Evolutionary conservation across 2,797 vertebrate species (phyloP), one percentile per base, ranked within the genome.

Genomic region (Tiaroga cobitis): DNA sequence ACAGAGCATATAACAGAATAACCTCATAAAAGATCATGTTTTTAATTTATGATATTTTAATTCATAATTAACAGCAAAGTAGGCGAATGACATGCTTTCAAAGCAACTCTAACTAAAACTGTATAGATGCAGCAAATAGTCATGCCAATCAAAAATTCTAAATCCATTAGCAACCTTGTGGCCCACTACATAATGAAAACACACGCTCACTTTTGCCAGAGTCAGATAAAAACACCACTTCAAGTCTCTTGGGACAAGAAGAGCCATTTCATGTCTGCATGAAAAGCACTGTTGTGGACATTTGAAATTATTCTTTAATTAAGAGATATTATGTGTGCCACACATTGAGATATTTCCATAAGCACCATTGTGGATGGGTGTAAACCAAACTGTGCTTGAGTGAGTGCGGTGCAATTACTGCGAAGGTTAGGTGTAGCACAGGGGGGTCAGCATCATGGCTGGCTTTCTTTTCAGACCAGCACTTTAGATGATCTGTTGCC

Each of bases 91-190:
- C 91, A n/a, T 85, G 92, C 90, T 92, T 93, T 87, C 89, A 94
- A 94, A 94, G 91, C 89, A 92, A 91, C 91, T 86, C 56, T 84
- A 91, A 91, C 93, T 94, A 94, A 94, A 93, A 90, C 90, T 92
- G 88, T 93, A 89, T 93, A 87, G 81, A 91, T 93, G 87, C 82
- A 90, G 89, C 91, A 93, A 91, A 59, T 89, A 88, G 89, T 87
- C 76, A 89, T 84, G 68, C 61, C 85, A 92, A 91, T 90, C 51
- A 93, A 93, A 91, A 93, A 95, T 95, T 94, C 92, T 88, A 92
- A 94, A 95, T 91, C 95, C 95, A 96, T 96, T 96, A 95, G 95
- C 93, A 93, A 95, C 94, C 94, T 92, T 92, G 89, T 90, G 92
- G 93, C 93, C 94, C 91, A 92, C 87, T 90, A 90, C 89, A 92